A percentile compares a stretch with the other conserved stretches of the same genome.
Evolutionary conservation across 2,797 vertebrate species (phyloP).

Genomic region (Notamacropus eugenii): DNA sequence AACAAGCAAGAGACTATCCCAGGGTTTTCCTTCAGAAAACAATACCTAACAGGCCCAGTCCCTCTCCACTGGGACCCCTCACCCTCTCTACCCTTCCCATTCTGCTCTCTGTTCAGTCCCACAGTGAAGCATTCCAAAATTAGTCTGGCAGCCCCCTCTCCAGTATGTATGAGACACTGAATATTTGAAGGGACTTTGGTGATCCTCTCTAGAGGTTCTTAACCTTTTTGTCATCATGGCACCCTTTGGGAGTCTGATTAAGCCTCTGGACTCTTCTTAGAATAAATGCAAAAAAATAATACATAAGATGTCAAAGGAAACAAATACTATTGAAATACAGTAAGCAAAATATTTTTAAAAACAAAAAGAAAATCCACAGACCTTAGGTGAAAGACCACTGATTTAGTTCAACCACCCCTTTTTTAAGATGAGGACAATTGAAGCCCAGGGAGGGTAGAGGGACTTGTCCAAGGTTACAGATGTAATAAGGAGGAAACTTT

Average conservation of each 20-base stretch:
- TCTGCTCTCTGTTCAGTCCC: not conserved
- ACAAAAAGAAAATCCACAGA: not conserved
- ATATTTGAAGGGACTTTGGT: not conserved
- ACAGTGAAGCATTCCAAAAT: not conserved
- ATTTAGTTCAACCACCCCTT: not conserved
- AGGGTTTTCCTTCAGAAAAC: not conserved
- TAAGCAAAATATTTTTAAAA: not conserved
- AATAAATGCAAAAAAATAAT: not conserved
- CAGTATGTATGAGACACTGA: not conserved
- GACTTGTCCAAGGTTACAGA: not conserved
- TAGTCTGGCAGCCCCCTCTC: not conserved
- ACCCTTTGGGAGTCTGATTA: not conserved
- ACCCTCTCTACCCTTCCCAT: not conserved
- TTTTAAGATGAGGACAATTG: not conserved
- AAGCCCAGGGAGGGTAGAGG: not conserved
- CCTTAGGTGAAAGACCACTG: not conserved
- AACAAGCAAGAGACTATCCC: not conserved
- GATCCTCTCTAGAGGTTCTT: not conserved
- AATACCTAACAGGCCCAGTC: accelerated
- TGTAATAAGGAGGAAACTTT: not conserved
- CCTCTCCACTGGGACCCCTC: not conserved
- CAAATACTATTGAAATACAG: not conserved
- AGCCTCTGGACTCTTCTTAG: not conserved
- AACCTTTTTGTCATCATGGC: not conserved
- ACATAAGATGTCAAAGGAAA: not conserved